Evolutionary conservation across 1,140 invertebrate species (phyloP), one percentile per base, ranked within the genome.

Genomic region (Chrysoperla carnea): DNA sequence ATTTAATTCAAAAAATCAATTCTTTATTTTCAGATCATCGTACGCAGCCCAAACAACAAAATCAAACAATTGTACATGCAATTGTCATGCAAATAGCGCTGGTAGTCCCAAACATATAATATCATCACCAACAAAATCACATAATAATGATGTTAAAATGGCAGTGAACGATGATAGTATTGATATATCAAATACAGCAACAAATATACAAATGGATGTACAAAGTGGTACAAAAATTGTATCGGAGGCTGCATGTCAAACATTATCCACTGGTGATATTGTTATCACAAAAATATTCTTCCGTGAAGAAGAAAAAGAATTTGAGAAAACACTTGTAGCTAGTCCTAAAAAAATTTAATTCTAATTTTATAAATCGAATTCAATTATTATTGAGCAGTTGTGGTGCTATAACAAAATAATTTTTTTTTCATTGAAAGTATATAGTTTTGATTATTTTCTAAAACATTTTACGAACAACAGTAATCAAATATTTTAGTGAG

Each of bases 231-330:
- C 37, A 52, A 28, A 55, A 60, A 36, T 37, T 28, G 14, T 40
- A 3, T 29, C 29, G 37, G 64, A 75, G 47, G 62, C 73, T 17
- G 73, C 70, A 17, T 81, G 78, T 42, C 87, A 92, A 60, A 92
- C 88, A 2, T 62, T 89, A 11, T 89, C 85, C 53, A 92, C 88
- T n/a, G 87, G 88, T 40, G 87, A 91, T 60, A 86, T 92, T 57
- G 86, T 90, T 17, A 88, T 91, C 48, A 91, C 86, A 37, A 85
- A 83, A 64, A 84, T 91, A 50, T 86, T 33, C 31, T 33, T 33
- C 31, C 31, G 31, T 4, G 31, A 33, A 33, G 31, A 33, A 33
- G 31, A 33, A 33, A 33, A 33, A 33, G 31, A 33, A 12, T 33
- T 33, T 33, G 31, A 33, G 6, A 33, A 33, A 33, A 33, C 31